These are phyloP conservation scores for Toxotes lorentzi DNA, from an alignment of 2,797 vertebrate species.

Conservation along the genomic window DNA sequence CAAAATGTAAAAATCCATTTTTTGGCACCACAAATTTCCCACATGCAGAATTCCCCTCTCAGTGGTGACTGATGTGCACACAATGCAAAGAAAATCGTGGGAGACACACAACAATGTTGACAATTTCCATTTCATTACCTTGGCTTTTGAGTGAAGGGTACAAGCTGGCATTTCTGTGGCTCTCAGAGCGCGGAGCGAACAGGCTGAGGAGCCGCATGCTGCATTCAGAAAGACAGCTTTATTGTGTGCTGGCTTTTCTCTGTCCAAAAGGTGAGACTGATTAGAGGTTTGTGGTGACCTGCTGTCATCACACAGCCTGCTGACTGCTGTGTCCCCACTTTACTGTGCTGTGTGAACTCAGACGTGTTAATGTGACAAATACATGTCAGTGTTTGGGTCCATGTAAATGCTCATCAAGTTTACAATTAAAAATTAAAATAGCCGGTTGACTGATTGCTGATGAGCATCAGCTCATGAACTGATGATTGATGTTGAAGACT, in stretches of 20 bases:
- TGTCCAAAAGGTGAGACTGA: slow-evolving; percentile 36
- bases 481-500: too few relatives aligned
- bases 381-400: not conserved
- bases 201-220: slow-evolving; percentile 24
- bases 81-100: slow-evolving; percentile 3
- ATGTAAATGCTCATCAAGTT: not conserved
- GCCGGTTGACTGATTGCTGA: too few relatives aligned
- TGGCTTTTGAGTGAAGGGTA: slow-evolving; percentile 25
- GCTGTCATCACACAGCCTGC: not conserved
- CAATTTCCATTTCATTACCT: slow-evolving; percentile 17
- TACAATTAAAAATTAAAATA: not conserved
- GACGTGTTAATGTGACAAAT: not conserved
- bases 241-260: slow-evolving; percentile 10
- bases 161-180: slow-evolving; percentile 42
- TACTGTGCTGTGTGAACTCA: not conserved
- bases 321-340: not conserved
- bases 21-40: not conserved
- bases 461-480: too few relatives aligned
- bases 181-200: slow-evolving; percentile 39
- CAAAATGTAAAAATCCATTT: not conserved
- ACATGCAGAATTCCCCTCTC: not conserved
- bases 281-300: slow-evolving; percentile 37
- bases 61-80: not conserved
- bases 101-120: not conserved
- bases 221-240: slow-evolving; percentile 10